These are phyloP conservation scores for Paragorgia papillata DNA, from an alignment of 92 coral and sea anemone genomes.

Conservation along the genomic window DNA sequence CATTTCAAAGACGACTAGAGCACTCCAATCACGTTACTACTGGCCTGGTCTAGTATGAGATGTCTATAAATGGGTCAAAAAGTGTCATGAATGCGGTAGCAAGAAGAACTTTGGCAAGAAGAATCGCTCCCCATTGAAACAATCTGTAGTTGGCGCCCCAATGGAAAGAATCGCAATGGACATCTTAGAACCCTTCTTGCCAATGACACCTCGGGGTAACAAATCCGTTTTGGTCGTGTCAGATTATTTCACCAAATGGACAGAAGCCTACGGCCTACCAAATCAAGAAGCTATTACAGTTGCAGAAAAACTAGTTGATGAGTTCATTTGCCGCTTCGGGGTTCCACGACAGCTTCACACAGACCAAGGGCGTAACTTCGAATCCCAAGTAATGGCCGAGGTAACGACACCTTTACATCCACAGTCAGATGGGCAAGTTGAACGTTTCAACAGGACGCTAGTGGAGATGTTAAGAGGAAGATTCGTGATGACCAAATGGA, in stretches of 20 bases:
- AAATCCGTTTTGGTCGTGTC: conserved; percentile 57
- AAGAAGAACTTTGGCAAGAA: conserved; percentile 50
- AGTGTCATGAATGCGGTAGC: conserved; percentile 64
- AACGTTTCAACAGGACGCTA: conserved; percentile 51
- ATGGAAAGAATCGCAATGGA: conserved; percentile 67
- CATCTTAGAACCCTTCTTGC: conserved; percentile 72
- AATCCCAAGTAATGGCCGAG: conserved; percentile 63
- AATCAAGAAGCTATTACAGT: conserved; percentile 63
- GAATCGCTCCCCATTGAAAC: conserved; percentile 57
- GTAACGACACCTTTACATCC: conserved; percentile 53
- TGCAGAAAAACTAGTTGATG: conserved; percentile 61
- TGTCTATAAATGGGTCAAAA: conserved; percentile 50
- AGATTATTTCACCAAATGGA: conserved; percentile 74
- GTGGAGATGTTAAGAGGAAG: conserved; percentile 63
- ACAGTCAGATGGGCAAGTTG: conserved; percentile 63
- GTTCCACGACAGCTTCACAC: conserved; percentile 61
- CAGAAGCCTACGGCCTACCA: conserved; percentile 62
- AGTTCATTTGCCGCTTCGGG: conserved; percentile 65
- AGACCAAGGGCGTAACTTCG: conserved; percentile 66
- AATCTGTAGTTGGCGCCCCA: conserved; percentile 65
- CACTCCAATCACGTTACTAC: conserved; percentile 51
- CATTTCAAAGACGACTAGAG: conserved; percentile 31
- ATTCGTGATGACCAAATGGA: conserved; percentile 56
- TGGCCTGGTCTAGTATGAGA: conserved; percentile 58
- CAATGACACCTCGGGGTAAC: conserved; percentile 58